phyloP scores from a whole-genome alignment of 2,113 vertebrate genomes.

The Lepisosteus oculatus region DNA sequence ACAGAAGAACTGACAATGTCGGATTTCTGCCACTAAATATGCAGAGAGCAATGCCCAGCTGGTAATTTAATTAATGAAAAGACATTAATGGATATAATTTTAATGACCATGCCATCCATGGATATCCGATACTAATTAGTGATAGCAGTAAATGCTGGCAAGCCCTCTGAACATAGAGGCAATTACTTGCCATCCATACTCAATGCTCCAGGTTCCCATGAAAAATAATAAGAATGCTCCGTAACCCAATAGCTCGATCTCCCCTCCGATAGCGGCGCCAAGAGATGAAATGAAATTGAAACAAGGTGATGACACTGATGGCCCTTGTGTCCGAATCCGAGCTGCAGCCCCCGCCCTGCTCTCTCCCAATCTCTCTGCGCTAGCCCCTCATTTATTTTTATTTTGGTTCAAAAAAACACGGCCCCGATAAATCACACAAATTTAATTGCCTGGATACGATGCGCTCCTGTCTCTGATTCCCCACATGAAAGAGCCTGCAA shows the following conservation, averaged over 20 bases:
- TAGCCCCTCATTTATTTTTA: constrained; percentile 2
- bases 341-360: constrained; percentile 5
- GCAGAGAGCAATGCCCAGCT: constrained; percentile 48
- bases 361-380: neutral
- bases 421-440: constrained; percentile 17
- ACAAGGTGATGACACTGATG: constrained; percentile 72
- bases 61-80: constrained; percentile 53
- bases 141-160: constrained; percentile 52
- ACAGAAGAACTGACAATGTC: neutral
- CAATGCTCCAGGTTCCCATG: constrained; percentile 61
- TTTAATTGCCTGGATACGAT: constrained; percentile 17
- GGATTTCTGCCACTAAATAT: constrained; percentile 24
- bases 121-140: constrained; percentile 56
- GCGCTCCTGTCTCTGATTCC: constrained; percentile 12
- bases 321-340: constrained; percentile 58
- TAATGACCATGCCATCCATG: constrained; percentile 54
- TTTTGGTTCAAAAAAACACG: constrained; percentile 2
- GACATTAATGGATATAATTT: constrained; percentile 52
- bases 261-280: constrained; percentile 53
- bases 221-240: constrained; percentile 55
- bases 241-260: constrained; percentile 62
- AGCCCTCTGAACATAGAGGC: constrained; percentile 52
- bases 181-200: constrained; percentile 57
- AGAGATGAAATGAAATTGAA: constrained; percentile 72
- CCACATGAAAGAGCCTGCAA: constrained; percentile 21